Conservation (phyloP, 2,888 invertebrate genomes). For the Rapana venosa region DNA sequence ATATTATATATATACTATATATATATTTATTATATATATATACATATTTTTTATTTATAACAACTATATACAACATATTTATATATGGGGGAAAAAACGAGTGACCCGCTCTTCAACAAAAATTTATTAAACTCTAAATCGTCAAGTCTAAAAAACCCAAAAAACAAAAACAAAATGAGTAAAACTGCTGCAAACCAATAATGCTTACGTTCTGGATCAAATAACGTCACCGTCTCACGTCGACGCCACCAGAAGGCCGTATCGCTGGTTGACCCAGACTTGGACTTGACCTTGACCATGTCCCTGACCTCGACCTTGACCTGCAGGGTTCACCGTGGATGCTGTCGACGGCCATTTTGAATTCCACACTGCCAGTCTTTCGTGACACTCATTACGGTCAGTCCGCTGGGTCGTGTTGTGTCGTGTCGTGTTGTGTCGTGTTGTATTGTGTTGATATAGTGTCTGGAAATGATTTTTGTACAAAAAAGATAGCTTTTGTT, state of each 20-base stretch:
- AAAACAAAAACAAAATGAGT: too few relatives aligned
- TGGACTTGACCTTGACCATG: too few relatives aligned
- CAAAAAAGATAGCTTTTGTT: background rate
- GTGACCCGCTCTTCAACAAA: too few relatives aligned
- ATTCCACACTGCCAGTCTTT: slow-evolving; percentile 43
- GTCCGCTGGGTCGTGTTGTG: background rate
- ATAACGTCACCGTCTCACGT: slow-evolving; percentile 60
- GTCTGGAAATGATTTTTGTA: background rate
- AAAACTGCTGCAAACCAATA: background rate
- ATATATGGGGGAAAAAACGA: too few relatives aligned
- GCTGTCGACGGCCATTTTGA: slow-evolving; percentile 19
- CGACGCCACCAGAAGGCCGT: slow-evolving; percentile 61
- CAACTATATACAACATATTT: too few relatives aligned
- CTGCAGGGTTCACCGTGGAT: background rate
- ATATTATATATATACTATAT: too few relatives aligned
- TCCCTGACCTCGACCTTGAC: background rate
- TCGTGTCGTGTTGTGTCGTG: background rate
- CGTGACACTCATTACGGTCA: slow-evolving; percentile 17
- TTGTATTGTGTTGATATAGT: background rate
- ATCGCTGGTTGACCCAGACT: slow-evolving; percentile 58
- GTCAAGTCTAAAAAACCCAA: too few relatives aligned
- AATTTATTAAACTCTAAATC: too few relatives aligned
- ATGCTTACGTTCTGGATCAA: slow-evolving; percentile 54
- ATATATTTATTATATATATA: too few relatives aligned
- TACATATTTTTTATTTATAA: too few relatives aligned